Base-by-base conservation (phyloP, 2,797 vertebrate genomes). In the Paguma larvata region DNA sequence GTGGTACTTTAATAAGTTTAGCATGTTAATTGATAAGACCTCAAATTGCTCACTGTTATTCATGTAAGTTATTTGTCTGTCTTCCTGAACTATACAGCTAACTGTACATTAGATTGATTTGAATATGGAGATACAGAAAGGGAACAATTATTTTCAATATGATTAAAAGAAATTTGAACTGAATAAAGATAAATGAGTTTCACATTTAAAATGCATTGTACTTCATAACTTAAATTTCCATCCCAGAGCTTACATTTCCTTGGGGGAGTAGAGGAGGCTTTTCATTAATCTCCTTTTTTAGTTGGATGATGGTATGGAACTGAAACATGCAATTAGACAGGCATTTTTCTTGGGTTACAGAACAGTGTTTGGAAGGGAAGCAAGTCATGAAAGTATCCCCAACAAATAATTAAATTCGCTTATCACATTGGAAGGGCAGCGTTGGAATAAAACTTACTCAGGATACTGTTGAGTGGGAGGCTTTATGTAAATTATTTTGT, bases 401-500 rank as follows among this genome's bases (percentile, higher is more conserved):
- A 84, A 85, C 41, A 95, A 91, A 97, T 94, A 80, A 94, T 88
- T 96, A 91, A 91, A 91, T 83, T 85, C 95, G 18, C 13, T 90
- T 87, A 87, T 94, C 53, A 87, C n/a, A 46, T 51, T 65, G 27
- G 32, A 92, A 95, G 32, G 8, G 18, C 56, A 94, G 23, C 72
- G 14, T 7, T 80, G 38, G 77, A 87, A 48, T 92, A 53, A 95
- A 95, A 67, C 92, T 51, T 56, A 48, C 18, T 75, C 25, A 70
- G 30, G 23, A 13, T 25, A 27, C 6, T n/a, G 18, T 73, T 94
- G 10, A 95, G 27, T 25, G 38, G 65, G 18, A 91, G 16, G 10
- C 3, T 83, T 62, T 79, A 21, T 51, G 15, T 79, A 86, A 89
- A 94, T 87, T 67, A 95, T 46, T 89, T 62, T 56, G 25, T 13